Evolutionary conservation across 2,113 vertebrate genomes (phyloP), one percentile per base, ranked within the genome.

Genomic region (Phaethornis superciliosus): DNA sequence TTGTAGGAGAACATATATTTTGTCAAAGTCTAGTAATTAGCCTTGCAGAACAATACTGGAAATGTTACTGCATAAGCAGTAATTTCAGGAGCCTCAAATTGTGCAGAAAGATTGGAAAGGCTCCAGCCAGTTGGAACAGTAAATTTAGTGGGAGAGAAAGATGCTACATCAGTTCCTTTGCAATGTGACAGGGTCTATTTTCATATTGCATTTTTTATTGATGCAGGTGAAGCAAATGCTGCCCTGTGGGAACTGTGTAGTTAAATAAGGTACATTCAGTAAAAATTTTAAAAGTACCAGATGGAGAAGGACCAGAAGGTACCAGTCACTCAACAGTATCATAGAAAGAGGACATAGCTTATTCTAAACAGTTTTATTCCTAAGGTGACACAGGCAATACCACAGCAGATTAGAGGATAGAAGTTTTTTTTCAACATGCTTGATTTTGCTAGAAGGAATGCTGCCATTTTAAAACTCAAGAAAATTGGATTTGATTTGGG

Each of bases 161-260:
- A 74, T 60, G 44, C 33, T 81, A 27, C 65, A 52, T 87, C 77
- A 92, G 83, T 60, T 60, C 8, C 17, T 27, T 85, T 23, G 8
- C 26, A 33, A 32, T 12, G 19, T 27, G 55, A 69, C 64, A 80
- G 69, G 56, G 59, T 52, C 4, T 0, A 27, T 59, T 77, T 91
- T 92, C 51, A 28, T 75, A 65, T 87, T 80, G 82, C 21, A 64
- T 68, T 71, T 94, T 56, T 71, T 37, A 87, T 78, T 85, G 89
- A 63, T 80, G 51, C 51, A 74, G 68, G 47, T 81, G 68, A 90
- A 80, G 37, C 19, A 71, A 76, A 47, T 22, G 16, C 60, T 58
- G 56, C 54, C 60, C 82, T 60, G 3, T 40, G 76, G 71, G 60
- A 91, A 63, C 68, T 64, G 21, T 56, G 68, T 16, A 28, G 32